phyloP scores from a whole-genome alignment of 2,888 invertebrate genomes.

The Tetragonisca angustula region DNA sequence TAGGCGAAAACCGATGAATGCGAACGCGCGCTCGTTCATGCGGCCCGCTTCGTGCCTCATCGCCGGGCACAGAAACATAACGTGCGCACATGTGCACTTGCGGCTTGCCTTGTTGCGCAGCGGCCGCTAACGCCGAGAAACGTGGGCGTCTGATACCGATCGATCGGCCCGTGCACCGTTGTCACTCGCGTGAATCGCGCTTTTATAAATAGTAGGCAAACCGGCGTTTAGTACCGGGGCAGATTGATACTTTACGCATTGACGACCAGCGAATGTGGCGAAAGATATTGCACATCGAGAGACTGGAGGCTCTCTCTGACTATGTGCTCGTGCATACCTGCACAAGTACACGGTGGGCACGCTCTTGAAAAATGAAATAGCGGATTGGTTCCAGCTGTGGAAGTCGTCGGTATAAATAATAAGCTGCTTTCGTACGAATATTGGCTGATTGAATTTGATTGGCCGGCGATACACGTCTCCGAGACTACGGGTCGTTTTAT shows the following conservation, averaged over 20 bases:
- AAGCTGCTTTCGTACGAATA: background rate
- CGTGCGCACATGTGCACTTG: conserved; percentile 56
- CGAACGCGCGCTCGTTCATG: conserved; percentile 51
- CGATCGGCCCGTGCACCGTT: conserved; percentile 36
- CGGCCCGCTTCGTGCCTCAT: conserved; percentile 61
- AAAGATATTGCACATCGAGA: background rate
- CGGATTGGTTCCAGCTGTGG: background rate
- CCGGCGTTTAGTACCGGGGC: conserved; percentile 62
- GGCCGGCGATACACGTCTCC: too few species aligned
- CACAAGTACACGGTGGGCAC: background rate
- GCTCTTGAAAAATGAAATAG: background rate
- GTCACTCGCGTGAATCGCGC: conserved; percentile 49
- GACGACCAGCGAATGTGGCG: conserved; percentile 30
- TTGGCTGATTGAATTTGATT: background rate
- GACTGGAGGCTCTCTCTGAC: background rate
- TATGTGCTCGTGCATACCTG: too few species aligned
- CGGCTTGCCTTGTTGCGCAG: conserved; percentile 55
- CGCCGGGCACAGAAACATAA: conserved; percentile 29
- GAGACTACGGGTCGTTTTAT: too few species aligned
- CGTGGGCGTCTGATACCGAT: conserved; percentile 59
- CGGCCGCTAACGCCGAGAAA: conserved; percentile 37
- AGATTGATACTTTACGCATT: conserved; percentile 65
- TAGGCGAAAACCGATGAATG: conserved; percentile 61
- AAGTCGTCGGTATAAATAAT: background rate
- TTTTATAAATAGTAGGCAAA: conserved; percentile 73